Evolutionary conservation across 1,140 invertebrate species (phyloP).

Genomic region (Marisa cornuarietis): DNA sequence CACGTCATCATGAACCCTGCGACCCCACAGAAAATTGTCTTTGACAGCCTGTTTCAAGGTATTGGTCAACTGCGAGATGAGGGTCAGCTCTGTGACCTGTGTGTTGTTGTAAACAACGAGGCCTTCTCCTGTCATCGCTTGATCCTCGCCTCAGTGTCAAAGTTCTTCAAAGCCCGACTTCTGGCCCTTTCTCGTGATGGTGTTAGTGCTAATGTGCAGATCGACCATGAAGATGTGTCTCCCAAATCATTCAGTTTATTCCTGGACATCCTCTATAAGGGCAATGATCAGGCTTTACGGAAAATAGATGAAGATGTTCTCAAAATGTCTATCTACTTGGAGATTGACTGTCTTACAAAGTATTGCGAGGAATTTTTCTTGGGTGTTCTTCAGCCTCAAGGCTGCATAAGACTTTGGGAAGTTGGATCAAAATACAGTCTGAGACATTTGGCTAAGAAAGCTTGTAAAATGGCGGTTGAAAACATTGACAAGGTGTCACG

Average conservation of each 20-base stretch:
- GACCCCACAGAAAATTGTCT: too few relatives aligned
- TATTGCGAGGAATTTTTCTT: background rate
- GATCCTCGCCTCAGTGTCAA: constrained; percentile 7
- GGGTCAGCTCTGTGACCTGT: background rate
- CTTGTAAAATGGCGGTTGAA: background rate
- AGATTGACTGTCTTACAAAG: constrained; percentile 2
- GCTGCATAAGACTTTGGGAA: background rate
- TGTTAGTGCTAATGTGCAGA: background rate
- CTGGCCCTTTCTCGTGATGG: too few relatives aligned
- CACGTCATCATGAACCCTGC: too few relatives aligned
- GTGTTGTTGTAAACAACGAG: background rate
- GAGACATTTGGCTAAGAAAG: background rate
- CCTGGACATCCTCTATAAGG: constrained; percentile 4
- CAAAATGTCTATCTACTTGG: background rate
- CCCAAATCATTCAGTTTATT: background rate
- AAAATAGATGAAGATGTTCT: background rate
- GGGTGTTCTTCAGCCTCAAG: background rate
- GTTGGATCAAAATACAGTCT: background rate
- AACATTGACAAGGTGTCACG: background rate
- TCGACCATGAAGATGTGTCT: constrained; percentile 14
- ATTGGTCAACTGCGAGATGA: too few relatives aligned
- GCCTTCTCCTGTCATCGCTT: constrained; percentile 3
- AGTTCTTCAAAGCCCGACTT: background rate
- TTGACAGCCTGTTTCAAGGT: too few relatives aligned
- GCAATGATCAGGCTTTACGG: background rate